Evolutionary conservation across 2,113 vertebrate genomes (phyloP).

Genomic region (Ariopsis seemanni): DNA sequence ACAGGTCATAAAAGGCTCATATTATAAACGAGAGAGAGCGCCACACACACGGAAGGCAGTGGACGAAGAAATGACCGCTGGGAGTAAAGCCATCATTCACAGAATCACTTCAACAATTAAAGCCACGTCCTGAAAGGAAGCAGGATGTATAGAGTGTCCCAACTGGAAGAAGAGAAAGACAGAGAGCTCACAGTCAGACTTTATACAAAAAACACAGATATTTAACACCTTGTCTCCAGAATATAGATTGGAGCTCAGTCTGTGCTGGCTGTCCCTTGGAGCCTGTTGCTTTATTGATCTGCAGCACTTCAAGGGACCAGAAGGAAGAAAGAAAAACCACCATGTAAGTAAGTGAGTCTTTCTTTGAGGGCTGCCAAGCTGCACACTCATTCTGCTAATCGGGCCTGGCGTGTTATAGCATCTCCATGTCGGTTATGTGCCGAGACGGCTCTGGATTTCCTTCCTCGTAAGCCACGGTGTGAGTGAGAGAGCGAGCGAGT

Average conservation of each 20-base stretch:
- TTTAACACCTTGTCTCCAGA: constrained; percentile 55
- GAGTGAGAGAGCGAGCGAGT: constrained; percentile 20
- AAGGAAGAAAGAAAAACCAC: constrained; percentile 34
- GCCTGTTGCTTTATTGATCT: constrained; percentile 61
- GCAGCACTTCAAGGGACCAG: not conserved
- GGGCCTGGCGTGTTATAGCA: constrained; percentile 63
- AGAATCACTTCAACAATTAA: constrained; percentile 42
- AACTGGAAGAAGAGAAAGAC: not conserved
- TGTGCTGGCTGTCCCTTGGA: constrained; percentile 47
- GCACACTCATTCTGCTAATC: constrained; percentile 64
- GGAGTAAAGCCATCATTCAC: not conserved
- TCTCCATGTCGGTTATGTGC: constrained; percentile 70
- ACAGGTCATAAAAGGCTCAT: constrained; percentile 15
- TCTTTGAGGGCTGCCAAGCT: constrained; percentile 57
- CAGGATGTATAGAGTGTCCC: not conserved
- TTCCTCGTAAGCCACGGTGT: constrained; percentile 53
- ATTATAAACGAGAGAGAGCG: not conserved
- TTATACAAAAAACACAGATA: constrained; percentile 51
- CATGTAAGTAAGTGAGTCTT: constrained; percentile 54
- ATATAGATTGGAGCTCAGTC: constrained; percentile 45
- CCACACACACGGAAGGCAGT: not conserved
- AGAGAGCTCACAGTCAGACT: not conserved
- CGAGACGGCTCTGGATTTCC: constrained; percentile 66
- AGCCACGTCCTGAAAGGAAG: not conserved
- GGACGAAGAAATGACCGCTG: constrained; percentile 44